Base-by-base conservation (phyloP, 2,113 vertebrate genomes). In the Rhombomys opimus region DNA sequence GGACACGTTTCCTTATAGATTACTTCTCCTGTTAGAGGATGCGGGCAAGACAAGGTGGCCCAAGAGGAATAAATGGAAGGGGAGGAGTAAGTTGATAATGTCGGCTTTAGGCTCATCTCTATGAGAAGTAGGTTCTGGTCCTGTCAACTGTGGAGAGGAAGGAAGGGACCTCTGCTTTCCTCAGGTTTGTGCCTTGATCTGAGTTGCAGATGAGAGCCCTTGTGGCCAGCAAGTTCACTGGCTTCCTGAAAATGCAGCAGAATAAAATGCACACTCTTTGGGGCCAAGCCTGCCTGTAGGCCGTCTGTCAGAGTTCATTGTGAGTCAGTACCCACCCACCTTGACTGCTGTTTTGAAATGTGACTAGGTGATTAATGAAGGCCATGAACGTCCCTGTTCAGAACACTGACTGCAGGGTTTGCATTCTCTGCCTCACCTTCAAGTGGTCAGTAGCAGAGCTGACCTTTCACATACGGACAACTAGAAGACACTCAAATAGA, bases 401-500 rank as follows among this genome's bases (percentile, higher is more conserved):
- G 86, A 89, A 61, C 46, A 18, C 46, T 14, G 35, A 38, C 1
- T 1, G 12, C 35, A 68, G 59, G 41, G 9, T 25, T 80, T 70
- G 63, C 30, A 18, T 85, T 54, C 87, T 67, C 61, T 87, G 17
- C 54, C 38, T 72, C 52, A 65, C 30, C 32, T 73, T 30, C 67
- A n/a, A 35, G 61, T 46, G 70, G 17, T 72, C 77, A 22, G 22
- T 59, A 20, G 3, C 63, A 70, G 80, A 82, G 73, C 23, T 57
- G 41, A 91, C 22, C 72, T 94, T 76, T 89, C 41, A 12, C 77
- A 92, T 52, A 2, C 57, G 87, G 76, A 52, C 80, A 65, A n/a
- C 76, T 30, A 95, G 84, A 72, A 87, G 46, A 46, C 46, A 59
- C 35, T 32, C 90, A 76, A 93, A 81, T 70, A 50, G 72, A 76